Evolutionary conservation across 1,140 invertebrate genomes (phyloP).

Genomic region (Anadara kagoshimensis): DNA sequence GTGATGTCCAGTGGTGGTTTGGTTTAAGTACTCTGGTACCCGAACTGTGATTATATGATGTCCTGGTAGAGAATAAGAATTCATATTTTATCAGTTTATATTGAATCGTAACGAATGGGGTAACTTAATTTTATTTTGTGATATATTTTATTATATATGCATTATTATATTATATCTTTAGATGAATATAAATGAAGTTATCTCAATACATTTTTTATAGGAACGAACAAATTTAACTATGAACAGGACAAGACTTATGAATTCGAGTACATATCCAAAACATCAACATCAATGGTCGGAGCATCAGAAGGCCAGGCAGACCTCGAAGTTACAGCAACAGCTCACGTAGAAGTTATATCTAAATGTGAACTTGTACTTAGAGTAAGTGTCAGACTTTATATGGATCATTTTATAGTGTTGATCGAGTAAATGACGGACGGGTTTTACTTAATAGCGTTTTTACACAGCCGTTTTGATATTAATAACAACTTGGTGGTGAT

Average conservation of each 20-base stretch:
- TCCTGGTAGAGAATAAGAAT: too few species aligned
- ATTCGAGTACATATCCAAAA: conserved; percentile 80
- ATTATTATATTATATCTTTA: too few species aligned
- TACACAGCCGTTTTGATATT: not conserved
- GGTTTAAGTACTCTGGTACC: too few species aligned
- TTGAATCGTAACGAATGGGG: too few species aligned
- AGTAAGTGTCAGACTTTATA: conserved; percentile 54
- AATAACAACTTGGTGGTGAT: too few species aligned
- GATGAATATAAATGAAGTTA: too few species aligned
- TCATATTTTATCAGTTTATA: too few species aligned
- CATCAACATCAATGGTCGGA: conserved; percentile 78
- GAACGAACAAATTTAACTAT: conserved; percentile 75
- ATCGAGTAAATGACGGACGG: too few species aligned
- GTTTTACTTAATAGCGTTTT: not conserved
- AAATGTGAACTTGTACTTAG: conserved; percentile 80
- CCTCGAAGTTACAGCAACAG: conserved; percentile 77
- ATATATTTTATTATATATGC: too few species aligned
- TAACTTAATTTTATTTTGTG: too few species aligned
- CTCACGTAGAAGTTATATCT: conserved; percentile 78
- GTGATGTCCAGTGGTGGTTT: too few species aligned
- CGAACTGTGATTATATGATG: too few species aligned
- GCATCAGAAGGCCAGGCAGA: conserved; percentile 77
- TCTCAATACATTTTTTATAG: conserved; percentile 21
- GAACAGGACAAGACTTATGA: conserved; percentile 79
- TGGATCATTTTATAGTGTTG: conserved; percentile 1